Evolutionary conservation across 2,888 invertebrate genomes (phyloP).

Genomic region (Brachynemurus nebulosus): DNA sequence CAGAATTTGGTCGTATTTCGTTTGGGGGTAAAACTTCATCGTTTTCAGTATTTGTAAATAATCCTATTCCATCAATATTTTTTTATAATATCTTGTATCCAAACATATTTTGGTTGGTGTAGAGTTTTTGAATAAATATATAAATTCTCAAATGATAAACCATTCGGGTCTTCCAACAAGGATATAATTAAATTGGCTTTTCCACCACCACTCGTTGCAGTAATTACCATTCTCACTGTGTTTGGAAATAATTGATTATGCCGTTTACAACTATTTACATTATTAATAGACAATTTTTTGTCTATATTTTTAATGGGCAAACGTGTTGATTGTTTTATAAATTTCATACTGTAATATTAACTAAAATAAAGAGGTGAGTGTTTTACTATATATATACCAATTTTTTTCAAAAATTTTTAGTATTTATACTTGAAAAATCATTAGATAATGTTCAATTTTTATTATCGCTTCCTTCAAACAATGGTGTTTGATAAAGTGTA

Average conservation of each 20-base stretch:
- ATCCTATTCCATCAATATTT: neutral
- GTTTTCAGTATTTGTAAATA: neutral
- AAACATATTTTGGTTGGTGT: neutral
- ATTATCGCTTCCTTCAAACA: no score
- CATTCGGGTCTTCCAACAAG: neutral
- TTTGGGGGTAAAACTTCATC: slow-evolving; percentile 3
- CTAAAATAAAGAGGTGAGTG: no score
- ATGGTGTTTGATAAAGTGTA: no score
- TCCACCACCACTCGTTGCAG: slow-evolving; percentile 1
- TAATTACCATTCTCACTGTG: neutral
- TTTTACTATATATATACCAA: no score
- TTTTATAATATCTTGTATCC: neutral
- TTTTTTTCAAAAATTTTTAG: no score
- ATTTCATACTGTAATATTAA: no score
- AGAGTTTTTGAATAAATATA: neutral
- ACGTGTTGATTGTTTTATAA: neutral
- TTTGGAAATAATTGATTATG: neutral
- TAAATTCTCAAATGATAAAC: neutral
- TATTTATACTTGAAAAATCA: no score
- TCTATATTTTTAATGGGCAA: neutral
- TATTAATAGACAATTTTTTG: neutral
- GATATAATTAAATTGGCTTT: neutral
- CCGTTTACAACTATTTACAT: neutral
- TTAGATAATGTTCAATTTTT: no score
- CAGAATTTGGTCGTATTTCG: neutral